phyloP scores from a whole-genome alignment of 1,140 invertebrate species.

The Drosophila mojavensis region DNA sequence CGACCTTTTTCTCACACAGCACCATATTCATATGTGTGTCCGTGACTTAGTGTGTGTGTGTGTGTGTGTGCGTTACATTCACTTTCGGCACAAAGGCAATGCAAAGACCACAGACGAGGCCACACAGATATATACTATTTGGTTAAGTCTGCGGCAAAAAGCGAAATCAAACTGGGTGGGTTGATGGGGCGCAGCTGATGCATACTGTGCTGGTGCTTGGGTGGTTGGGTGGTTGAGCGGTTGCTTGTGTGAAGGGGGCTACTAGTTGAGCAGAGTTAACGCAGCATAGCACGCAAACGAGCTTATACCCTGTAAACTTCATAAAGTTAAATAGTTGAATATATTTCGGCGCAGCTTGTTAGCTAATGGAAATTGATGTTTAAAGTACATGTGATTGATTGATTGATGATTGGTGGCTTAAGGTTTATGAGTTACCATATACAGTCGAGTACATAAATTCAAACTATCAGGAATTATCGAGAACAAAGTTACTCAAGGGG shows the following conservation, averaged over 20 bases:
- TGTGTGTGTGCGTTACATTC: conserved; percentile 35
- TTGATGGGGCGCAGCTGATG: not conserved
- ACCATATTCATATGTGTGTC: not conserved
- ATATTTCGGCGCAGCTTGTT: too few relatives aligned
- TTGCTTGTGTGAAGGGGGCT: conserved; percentile 21
- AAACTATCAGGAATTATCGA: too few relatives aligned
- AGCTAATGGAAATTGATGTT: too few relatives aligned
- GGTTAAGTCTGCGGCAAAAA: conserved; percentile 50
- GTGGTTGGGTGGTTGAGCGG: not conserved
- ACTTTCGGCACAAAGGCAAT: conserved; percentile 41
- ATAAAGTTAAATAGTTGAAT: not conserved
- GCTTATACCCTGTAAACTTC: conserved; percentile 10
- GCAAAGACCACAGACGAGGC: conserved; percentile 44
- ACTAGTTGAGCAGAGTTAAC: conserved; percentile 63
- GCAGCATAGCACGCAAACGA: conserved; percentile 56
- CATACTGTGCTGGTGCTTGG: not conserved
- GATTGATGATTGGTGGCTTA: too few relatives aligned
- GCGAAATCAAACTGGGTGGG: conserved; percentile 44
- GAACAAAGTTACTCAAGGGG: too few relatives aligned
- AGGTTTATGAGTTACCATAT: too few relatives aligned
- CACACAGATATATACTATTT: conserved; percentile 30
- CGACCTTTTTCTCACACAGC: not conserved
- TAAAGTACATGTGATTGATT: too few relatives aligned
- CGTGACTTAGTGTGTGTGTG: not conserved
- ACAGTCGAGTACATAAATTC: too few relatives aligned